A percentile compares a stretch with the other conserved stretches of the same genome.
Evolutionary conservation across 2,113 vertebrate species (phyloP).

Genomic region (Zosterops hypoxanthus): DNA sequence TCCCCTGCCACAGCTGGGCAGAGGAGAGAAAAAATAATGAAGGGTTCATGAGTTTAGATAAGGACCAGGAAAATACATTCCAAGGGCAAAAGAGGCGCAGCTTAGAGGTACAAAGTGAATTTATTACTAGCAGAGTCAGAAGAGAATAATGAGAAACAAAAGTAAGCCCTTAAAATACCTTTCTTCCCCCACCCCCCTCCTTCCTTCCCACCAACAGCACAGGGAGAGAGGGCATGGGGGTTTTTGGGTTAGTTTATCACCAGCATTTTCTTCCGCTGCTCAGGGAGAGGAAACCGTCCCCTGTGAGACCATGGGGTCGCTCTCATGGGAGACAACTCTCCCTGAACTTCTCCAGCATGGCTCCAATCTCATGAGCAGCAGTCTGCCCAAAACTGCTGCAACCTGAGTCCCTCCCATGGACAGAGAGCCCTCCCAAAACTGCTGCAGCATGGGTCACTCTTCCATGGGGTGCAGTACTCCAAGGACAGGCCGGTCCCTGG

Average conservation of each 20-base stretch:
- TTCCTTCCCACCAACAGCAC: not conserved
- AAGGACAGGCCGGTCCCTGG: not conserved
- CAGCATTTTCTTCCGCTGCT: fast-evolving
- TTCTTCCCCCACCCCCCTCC: not conserved
- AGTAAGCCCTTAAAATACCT: not conserved
- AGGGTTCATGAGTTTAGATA: not conserved
- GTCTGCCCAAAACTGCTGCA: too few relatives aligned
- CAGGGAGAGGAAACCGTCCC: not conserved
- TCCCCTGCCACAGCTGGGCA: not conserved
- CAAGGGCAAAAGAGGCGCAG: not conserved
- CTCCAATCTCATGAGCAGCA: too few relatives aligned
- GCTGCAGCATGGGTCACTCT: not conserved
- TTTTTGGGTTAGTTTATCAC: not conserved
- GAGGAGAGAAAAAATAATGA: not conserved
- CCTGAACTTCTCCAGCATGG: fast-evolving
- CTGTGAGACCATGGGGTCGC: not conserved
- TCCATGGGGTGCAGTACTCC: not conserved
- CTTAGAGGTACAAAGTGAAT: not conserved
- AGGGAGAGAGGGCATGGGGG: not conserved
- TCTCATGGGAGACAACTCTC: fast-evolving
- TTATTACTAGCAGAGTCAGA: not conserved
- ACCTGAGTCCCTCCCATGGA: too few relatives aligned
- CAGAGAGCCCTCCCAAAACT: too few relatives aligned
- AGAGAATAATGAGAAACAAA: not conserved
- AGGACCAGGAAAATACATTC: not conserved